phyloP scores from a whole-genome alignment of 30 jellyfish, hydroid and myxozoan species.

The Pseudorhiza aurosa region DNA sequence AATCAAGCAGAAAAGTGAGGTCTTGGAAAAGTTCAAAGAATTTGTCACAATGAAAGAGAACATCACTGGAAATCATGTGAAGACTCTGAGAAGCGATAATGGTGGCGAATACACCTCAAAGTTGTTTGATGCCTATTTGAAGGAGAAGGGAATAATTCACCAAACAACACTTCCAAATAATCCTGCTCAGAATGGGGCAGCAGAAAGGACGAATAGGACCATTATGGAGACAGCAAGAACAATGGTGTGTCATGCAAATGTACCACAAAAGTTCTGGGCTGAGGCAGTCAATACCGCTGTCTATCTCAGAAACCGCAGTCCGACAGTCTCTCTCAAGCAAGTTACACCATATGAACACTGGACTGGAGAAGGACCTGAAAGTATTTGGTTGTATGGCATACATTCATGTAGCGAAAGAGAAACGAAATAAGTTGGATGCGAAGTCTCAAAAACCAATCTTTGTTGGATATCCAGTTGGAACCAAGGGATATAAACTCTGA shows the following conservation, averaged over 20 bases:
- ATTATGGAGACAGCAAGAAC: conserved; percentile 40
- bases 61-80: conserved; percentile 21
- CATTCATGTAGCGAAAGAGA: conserved; percentile 26
- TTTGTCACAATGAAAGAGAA: conserved; percentile 27
- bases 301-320: conserved; percentile 53
- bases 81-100: conserved; percentile 27
- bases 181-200: conserved; percentile 39
- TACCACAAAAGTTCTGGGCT: conserved; percentile 50
- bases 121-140: conserved; percentile 3
- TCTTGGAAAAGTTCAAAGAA: conserved; percentile 25
- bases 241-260: conserved; percentile 31
- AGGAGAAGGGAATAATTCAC: conserved; percentile 29
- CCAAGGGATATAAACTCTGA: conserved; percentile 38
- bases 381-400: conserved; percentile 30
- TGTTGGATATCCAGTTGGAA: conserved; percentile 34
- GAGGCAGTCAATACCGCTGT: conserved; percentile 65
- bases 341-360: conserved; percentile 25
- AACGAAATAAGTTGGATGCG: conserved; percentile 26
- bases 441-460: conserved; percentile 19
- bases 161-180: conserved; percentile 15
- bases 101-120: conserved; percentile 53
- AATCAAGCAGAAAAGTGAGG: conserved; percentile 28
- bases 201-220: conserved; percentile 59
- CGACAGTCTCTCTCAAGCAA: conserved; percentile 28
- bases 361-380: conserved; percentile 36